A percentile compares a stretch with the other conserved stretches of the same genome.
Conservation (phyloP, 2,797 vertebrate genomes). For the Protosalanx chinensis region DNA sequence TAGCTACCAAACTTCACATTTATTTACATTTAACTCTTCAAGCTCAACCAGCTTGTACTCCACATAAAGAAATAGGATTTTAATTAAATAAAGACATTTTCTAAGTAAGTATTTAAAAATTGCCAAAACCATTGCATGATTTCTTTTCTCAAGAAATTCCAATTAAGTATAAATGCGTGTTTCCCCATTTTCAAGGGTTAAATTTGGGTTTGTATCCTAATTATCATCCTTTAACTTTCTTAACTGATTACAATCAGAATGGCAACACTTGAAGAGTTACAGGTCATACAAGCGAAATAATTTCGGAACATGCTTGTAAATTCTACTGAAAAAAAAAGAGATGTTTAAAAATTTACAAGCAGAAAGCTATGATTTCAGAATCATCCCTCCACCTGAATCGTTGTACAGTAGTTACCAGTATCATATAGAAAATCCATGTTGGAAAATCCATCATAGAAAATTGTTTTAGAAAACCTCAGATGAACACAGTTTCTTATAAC, state of each 20-base stretch:
- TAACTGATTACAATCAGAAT: constrained; percentile 36
- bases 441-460: constrained; percentile 21
- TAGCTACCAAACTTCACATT: constrained; percentile 88
- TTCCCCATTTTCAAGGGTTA: constrained; percentile 8
- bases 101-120: constrained; percentile 42
- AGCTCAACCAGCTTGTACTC: constrained; percentile 74
- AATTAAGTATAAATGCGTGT: constrained; percentile 24
- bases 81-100: constrained; percentile 65
- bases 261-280: constrained; percentile 60
- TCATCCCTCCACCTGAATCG: constrained; percentile 49
- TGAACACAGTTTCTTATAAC: constrained; percentile 26
- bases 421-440: constrained; percentile 23
- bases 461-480: constrained; percentile 38
- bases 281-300: constrained; percentile 42
- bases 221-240: constrained; percentile 19
- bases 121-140: constrained; percentile 29
- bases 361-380: constrained; percentile 30
- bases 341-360: constrained; percentile 19
- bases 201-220: constrained; percentile 18
- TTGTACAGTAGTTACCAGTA: constrained; percentile 39
- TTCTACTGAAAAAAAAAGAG: constrained; percentile 27
- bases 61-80: constrained; percentile 80
- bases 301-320: constrained; percentile 42
- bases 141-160: constrained; percentile 12
- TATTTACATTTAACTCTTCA: constrained; percentile 85